Evolutionary conservation across 2,113 vertebrate species (phyloP).

Genomic region (Rissa tridactyla): DNA sequence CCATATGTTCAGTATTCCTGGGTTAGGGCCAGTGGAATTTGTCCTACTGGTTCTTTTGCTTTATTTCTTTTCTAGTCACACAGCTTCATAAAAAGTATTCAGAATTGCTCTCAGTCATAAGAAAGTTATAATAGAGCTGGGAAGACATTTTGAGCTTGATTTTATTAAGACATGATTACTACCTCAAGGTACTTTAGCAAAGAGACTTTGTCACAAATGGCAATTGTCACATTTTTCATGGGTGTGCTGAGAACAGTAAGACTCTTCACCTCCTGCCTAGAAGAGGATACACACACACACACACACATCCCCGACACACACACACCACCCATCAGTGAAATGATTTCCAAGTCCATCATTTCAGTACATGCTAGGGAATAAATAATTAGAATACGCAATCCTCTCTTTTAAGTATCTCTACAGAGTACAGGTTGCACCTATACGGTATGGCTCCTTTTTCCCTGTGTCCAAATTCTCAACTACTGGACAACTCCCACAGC

Average conservation of each 20-base stretch:
- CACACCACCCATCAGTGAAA: background rate
- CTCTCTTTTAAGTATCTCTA: background rate
- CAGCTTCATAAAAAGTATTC: background rate
- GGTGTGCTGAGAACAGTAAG: background rate
- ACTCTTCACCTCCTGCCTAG: background rate
- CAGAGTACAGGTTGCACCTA: background rate
- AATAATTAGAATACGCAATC: background rate
- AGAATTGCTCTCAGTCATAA: background rate
- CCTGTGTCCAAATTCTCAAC: background rate
- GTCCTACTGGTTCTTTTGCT: background rate
- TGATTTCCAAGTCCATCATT: accelerated
- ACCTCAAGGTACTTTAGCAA: background rate
- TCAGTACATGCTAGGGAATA: background rate
- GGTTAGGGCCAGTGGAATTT: background rate
- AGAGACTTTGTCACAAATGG: background rate
- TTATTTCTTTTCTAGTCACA: background rate
- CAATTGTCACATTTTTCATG: background rate
- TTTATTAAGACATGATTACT: background rate
- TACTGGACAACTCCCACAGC: no score
- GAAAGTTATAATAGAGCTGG: background rate
- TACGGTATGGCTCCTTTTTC: background rate
- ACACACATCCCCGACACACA: no score
- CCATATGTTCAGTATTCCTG: background rate
- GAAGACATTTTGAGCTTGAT: background rate
- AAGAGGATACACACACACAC: background rate